Base-by-base conservation (phyloP, 1,140 invertebrate genomes). In the Ceratina australensis region DNA sequence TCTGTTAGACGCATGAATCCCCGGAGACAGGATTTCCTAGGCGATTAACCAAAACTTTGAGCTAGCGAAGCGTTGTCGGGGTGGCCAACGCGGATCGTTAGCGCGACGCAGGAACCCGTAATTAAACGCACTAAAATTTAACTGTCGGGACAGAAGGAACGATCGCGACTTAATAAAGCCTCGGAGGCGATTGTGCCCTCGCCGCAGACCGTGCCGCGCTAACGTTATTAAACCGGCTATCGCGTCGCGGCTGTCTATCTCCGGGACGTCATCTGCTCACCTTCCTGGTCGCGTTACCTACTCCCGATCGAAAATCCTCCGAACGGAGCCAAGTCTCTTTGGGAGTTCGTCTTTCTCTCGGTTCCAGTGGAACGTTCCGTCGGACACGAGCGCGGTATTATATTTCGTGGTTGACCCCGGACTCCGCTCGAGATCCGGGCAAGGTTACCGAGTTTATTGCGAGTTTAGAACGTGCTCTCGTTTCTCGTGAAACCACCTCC, bases 91-190 rank as follows among this genome's bases (percentile, higher is more conserved):
- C 13, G 33, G 12, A 12, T 18, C 60, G 50, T 72, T 54, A 52
- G 33, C 74, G 59, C 22, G 59, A 56, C 78, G 61, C 67, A 69
- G 79, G 65, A 79, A 80, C 85, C 85, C 82, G 74, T 87, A 89
- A 89, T 89, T 89, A 89, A 89, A 87, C 78, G 86, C 81, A 89
- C 86, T 89, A 89, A 89, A 89, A 85, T 87, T 89, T 87, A 87
- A 89, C 79, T 79, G 82, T 80, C 77, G 72, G 59, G 72, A 72
- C 75, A 72, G 73, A 79, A 84, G 79, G 80, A 81, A 83, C 79
- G 83, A 83, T 79, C 80, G 84, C 82, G 80, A 86, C 82, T 89
- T 88, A 88, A 89, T 87, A 86, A 88, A 87, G 72, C 72, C 71
- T 77, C 77, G 67, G 50, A 79, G 61, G 61, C 77, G 80, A 80